Percentiles rank a stretch among this genome's conserved stretches.
These are phyloP conservation scores for Pseudopleuronectes americanus DNA, from an alignment of 2,797 vertebrate genomes.

Conservation along the genomic window DNA sequence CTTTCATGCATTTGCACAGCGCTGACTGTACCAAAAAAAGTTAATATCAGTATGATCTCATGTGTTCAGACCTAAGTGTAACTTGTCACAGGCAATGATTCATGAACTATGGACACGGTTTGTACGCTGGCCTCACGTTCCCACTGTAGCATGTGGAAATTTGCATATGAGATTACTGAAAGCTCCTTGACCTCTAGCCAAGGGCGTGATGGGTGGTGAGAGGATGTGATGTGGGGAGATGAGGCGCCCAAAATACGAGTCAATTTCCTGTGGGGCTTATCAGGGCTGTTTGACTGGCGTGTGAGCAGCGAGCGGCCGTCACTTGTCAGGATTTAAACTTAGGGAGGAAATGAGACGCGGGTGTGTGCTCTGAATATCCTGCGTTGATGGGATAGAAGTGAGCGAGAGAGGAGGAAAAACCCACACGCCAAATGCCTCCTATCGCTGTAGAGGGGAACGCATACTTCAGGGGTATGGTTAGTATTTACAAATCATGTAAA, in stretches of 20 bases:
- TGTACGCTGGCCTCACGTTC: constrained; percentile 51
- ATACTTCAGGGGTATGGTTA: constrained; percentile 38
- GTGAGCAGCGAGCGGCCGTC: constrained; percentile 72
- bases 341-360: constrained; percentile 78
- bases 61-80: constrained; percentile 26
- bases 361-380: constrained; percentile 71
- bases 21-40: constrained; percentile 5
- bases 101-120: constrained; percentile 58
- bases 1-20: constrained; percentile 3
- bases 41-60: constrained; percentile 22
- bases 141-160: constrained; percentile 53
- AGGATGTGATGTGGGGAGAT: constrained; percentile 68
- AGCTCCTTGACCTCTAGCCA: constrained; percentile 78
- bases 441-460: constrained; percentile 31
- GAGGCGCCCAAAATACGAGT: constrained; percentile 72
- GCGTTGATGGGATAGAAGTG: constrained; percentile 57
- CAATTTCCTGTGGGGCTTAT: constrained; percentile 81
- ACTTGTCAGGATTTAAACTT: constrained; percentile 82
- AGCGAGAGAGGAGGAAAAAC: constrained; percentile 38
- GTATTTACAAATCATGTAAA: constrained; percentile 59
- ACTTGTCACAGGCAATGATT: constrained; percentile 52
- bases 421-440: constrained; percentile 24
- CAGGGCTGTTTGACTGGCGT: constrained; percentile 73
- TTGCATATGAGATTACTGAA: constrained; percentile 75
- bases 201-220: constrained; percentile 66